These are phyloP conservation scores for Limenitis camilla DNA, from an alignment of 2,888 invertebrate genomes.

Conservation along the genomic window DNA sequence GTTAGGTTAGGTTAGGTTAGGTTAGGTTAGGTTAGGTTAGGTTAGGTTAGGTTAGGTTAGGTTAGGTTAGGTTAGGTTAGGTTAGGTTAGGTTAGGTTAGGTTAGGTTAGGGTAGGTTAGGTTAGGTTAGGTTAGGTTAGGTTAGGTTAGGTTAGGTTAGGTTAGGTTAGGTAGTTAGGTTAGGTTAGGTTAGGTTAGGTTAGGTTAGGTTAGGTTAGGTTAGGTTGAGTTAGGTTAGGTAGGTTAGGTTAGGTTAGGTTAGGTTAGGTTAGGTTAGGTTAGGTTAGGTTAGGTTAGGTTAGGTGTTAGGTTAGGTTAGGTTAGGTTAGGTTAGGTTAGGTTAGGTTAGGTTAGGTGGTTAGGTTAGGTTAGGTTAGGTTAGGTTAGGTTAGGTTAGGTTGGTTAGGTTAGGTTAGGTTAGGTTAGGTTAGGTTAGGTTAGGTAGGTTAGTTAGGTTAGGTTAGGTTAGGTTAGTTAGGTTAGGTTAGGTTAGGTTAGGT, in stretches of 20 bases:
- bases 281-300: slow-evolving; percentile 3
- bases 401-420: no score
- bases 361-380: slow-evolving; percentile 15
- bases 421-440: slow-evolving; percentile 5
- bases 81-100: slow-evolving; percentile 2
- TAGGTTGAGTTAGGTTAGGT: no score
- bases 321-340: slow-evolving; percentile 3
- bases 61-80: slow-evolving; percentile 3
- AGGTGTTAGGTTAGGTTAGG: no score
- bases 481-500: slow-evolving; percentile 12
- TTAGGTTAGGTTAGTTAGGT: slow-evolving; percentile 9
- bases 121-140: no score
- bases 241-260: slow-evolving; percentile 1
- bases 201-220: slow-evolving; percentile 3
- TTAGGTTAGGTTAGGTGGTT: slow-evolving; percentile 7
- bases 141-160: slow-evolving; percentile 3
- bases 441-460: background rate
- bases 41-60: slow-evolving; percentile 3
- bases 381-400: slow-evolving; percentile 3
- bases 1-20: slow-evolving; percentile 2
- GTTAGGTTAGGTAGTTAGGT: background rate
- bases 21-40: slow-evolving; percentile 2
- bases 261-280: slow-evolving; percentile 3
- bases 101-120: no score
- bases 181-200: slow-evolving; percentile 3